These are phyloP conservation scores for Cephus pulcher DNA, from an alignment of 2,888 invertebrate genomes.

Conservation along the genomic window DNA sequence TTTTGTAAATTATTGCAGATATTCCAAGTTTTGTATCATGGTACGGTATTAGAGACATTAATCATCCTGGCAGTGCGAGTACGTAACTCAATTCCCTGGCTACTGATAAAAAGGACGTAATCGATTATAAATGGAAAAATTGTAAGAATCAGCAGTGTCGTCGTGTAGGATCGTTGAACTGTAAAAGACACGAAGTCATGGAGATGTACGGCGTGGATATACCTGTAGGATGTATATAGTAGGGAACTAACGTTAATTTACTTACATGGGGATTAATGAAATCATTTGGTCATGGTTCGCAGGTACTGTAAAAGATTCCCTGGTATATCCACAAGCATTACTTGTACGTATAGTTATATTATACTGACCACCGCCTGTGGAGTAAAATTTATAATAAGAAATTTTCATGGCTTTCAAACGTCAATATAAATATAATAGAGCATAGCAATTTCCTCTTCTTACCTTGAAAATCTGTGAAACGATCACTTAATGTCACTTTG, in stretches of 20 bases:
- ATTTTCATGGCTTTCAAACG: neutral
- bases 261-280: neutral
- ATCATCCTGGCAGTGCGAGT: neutral
- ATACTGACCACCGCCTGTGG: neutral
- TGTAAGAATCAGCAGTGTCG: neutral
- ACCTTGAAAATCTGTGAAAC: neutral
- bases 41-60: neutral
- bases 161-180: neutral
- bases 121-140: neutral
- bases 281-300: neutral
- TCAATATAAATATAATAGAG: neutral
- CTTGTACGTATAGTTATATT: neutral
- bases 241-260: neutral
- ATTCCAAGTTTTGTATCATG: neutral
- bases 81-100: neutral
- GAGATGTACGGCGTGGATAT: neutral
- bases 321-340: neutral
- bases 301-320: neutral
- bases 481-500: neutral
- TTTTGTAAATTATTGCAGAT: too few relatives aligned
- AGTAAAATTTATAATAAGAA: neutral
- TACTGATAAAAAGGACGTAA: neutral
- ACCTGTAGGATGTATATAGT: neutral
- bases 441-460: neutral
- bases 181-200: neutral